Evolutionary conservation across 2,113 vertebrate genomes (phyloP).

Genomic region (Varanus komodoensis): DNA sequence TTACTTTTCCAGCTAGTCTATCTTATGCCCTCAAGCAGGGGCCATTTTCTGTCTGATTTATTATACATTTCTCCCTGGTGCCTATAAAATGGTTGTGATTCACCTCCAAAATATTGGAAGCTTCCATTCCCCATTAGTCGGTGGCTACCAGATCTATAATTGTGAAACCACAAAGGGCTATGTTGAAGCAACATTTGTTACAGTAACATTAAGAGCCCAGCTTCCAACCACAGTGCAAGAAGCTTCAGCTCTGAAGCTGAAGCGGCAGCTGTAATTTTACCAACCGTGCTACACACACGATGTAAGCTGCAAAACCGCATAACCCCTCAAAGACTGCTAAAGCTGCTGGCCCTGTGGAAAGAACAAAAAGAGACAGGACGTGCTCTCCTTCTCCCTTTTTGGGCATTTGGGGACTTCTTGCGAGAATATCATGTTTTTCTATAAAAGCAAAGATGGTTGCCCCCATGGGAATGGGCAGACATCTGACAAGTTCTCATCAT

Average conservation of each 20-base stretch:
- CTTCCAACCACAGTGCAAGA: constrained; percentile 74
- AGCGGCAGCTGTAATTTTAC: constrained; percentile 72
- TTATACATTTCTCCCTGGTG: constrained; percentile 66
- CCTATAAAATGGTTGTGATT: constrained; percentile 78
- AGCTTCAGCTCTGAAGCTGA: constrained; percentile 69
- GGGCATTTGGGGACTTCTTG: constrained; percentile 23
- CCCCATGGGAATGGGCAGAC: background rate
- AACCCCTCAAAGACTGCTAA: constrained; percentile 58
- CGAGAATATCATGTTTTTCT: too few relatives aligned
- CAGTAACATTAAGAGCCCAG: constrained; percentile 77
- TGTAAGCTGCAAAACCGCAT: constrained; percentile 75
- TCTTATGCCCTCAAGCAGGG: constrained; percentile 62
- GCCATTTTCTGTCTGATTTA: constrained; percentile 69
- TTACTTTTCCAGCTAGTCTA: constrained; percentile 57
- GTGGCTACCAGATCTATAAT: constrained; percentile 82
- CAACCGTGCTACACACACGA: constrained; percentile 72
- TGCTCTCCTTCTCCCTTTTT: constrained; percentile 34
- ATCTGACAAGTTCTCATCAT: background rate
- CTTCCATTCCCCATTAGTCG: constrained; percentile 77
- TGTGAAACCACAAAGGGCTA: constrained; percentile 83
- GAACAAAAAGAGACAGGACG: constrained; percentile 49
- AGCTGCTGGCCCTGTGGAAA: constrained; percentile 57
- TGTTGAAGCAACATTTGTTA: constrained; percentile 82
- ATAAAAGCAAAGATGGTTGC: background rate
- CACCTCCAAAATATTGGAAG: constrained; percentile 81